Base-by-base conservation (phyloP, 2,113 vertebrate genomes). In the Nerophis lumbriciformis region DNA sequence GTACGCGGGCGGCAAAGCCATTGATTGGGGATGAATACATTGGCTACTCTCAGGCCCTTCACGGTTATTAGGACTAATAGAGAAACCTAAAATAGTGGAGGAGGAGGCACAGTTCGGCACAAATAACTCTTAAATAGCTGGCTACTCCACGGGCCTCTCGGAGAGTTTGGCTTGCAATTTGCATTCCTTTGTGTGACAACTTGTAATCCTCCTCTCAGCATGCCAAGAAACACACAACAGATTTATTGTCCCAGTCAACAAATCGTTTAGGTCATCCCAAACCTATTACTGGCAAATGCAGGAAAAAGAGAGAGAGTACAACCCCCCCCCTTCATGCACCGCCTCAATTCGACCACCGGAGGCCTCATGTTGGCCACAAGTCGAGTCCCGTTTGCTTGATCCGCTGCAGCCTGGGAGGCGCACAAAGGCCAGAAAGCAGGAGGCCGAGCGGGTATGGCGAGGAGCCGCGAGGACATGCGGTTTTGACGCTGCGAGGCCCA, bases 241-340 rank as follows among this genome's bases (percentile, higher is more conserved):
- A 91, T 93, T 93, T 93, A 94, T 94, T 94, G 91, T 94, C 86
- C 88, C 89, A 89, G 92, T 94, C 92, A 94, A 90, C 90, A 93
- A 91, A 93, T 92, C 91, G 88, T 92, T 94, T 92, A 92, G 91
- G 85, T 94, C 92, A 91, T 94, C 91, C 91, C 90, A 92, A 90
- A 88, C 89, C 90, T 89, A 92, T 94, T 94, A 93, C 87, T 53
- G 78, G 88, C 80, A 88, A 89, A 92, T 89, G 81, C 89, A 85
- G 65, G 45, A 83, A 76, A 85, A 80, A 68, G 42, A 44, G 42
- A 44, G 42, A 44, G 42, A 44, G 42, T 10, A 10, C 8, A 44
- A 10, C 42, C 42, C 42, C 77, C 69, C 68, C 66, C 19, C 19
- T 72, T 57, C 59, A 28, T 51, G 73, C 78, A 81, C 72, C 38